Conservation (phyloP, 2,888 invertebrate genomes). For the Didymodactylos carnosus region DNA sequence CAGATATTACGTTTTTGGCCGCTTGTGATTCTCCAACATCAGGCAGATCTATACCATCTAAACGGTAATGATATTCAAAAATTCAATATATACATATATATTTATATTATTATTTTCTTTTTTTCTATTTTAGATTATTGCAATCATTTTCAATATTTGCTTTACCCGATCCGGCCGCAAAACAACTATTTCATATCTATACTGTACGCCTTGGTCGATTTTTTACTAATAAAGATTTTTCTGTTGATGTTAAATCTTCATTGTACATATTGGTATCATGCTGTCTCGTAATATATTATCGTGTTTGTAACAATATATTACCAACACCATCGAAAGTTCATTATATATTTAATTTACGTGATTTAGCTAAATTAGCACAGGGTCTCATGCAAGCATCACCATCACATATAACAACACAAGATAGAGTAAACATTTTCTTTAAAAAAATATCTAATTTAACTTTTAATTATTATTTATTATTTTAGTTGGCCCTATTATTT, state of each 20-base stretch:
- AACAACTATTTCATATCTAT: slow-evolving; percentile 33
- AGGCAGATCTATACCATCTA: neutral
- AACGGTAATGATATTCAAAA: no score
- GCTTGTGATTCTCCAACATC: slow-evolving; percentile 5
- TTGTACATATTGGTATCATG: slow-evolving; percentile 29
- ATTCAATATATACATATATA: no score
- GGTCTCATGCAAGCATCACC: slow-evolving; percentile 30
- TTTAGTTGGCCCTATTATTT: slow-evolving; percentile 29
- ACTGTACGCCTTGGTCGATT: slow-evolving; percentile 33
- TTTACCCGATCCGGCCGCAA: slow-evolving; percentile 31
- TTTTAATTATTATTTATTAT: no score
- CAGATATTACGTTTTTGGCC: slow-evolving; percentile 3
- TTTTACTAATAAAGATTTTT: slow-evolving; percentile 30
- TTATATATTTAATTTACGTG: slow-evolving; percentile 33
- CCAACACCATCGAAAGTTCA: slow-evolving; percentile 34
- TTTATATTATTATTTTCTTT: no score
- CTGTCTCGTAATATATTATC: slow-evolving; percentile 30
- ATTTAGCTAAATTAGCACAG: slow-evolving; percentile 31
- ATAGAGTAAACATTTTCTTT: no score
- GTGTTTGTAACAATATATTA: slow-evolving; percentile 27
- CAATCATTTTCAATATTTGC: slow-evolving; percentile 25
- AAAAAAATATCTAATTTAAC: no score
- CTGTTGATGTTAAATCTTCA: slow-evolving; percentile 27
- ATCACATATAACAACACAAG: slow-evolving; percentile 26
- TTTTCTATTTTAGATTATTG: no score